Conservation (phyloP, 2,113 vertebrate species). For the Hemiscyllium ocellatum region DNA sequence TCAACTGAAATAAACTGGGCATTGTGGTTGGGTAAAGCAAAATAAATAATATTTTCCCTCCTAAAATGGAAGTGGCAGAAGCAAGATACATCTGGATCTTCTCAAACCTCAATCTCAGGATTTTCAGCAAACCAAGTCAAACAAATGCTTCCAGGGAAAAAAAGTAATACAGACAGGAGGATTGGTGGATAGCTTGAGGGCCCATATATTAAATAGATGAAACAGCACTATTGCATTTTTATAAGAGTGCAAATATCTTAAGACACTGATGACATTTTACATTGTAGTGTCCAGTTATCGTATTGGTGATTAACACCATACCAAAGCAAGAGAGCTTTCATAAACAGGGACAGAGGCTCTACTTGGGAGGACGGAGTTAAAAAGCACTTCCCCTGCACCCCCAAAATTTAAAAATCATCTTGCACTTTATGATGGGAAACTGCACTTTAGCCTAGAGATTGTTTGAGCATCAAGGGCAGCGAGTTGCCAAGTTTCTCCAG, state of each 20-base stretch:
- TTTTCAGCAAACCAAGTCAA: background rate
- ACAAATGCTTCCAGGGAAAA: background rate
- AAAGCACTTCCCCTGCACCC: too few species aligned
- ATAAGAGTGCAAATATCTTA: background rate
- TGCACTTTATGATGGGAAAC: background rate
- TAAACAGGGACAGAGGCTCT: too few species aligned
- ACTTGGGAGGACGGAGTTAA: too few species aligned
- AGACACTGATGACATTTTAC: background rate
- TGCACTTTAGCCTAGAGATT: background rate
- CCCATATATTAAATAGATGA: background rate
- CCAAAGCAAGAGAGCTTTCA: too few species aligned
- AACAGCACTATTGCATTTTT: background rate
- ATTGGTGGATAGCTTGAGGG: background rate
- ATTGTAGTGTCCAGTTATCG: background rate
- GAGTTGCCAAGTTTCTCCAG: background rate
- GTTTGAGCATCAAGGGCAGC: background rate
- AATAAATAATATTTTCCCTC: background rate
- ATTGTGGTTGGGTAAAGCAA: background rate
- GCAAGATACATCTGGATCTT: background rate
- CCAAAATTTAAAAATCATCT: background rate
- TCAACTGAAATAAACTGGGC: background rate
- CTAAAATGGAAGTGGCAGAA: background rate
- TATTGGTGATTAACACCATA: too few species aligned
- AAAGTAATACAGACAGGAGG: background rate
- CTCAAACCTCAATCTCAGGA: background rate